Conservation (phyloP, 1,140 invertebrate species). For the Drosophila prosaltans region DNA sequence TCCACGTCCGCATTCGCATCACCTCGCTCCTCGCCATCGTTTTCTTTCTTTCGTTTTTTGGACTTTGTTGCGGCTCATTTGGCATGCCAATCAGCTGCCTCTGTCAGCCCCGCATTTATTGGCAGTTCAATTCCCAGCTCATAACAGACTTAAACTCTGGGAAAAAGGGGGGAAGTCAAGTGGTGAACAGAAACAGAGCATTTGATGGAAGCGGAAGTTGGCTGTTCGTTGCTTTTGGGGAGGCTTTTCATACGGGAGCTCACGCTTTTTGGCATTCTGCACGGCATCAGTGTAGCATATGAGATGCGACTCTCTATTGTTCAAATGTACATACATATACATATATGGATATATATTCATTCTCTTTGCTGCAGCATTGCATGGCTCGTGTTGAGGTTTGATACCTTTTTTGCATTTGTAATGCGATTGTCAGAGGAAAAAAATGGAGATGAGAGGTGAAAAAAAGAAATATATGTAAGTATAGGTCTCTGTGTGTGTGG, state of each 20-base stretch:
- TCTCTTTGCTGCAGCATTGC: constrained; percentile 33
- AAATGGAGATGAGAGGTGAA: constrained; percentile 27
- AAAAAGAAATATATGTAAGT: neutral
- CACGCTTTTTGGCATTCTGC: constrained; percentile 47
- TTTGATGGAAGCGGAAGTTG: constrained; percentile 61
- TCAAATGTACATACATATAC: constrained; percentile 26
- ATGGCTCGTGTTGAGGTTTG: constrained; percentile 45
- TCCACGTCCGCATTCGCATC: constrained; percentile 14
- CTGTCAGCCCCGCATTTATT: constrained; percentile 56
- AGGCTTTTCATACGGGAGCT: constrained; percentile 31
- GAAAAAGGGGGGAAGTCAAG: constrained; percentile 23
- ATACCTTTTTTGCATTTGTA: constrained; percentile 69
- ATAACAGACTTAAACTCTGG: neutral
- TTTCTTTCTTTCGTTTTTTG: neutral
- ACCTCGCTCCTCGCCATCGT: neutral
- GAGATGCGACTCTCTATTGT: constrained; percentile 58
- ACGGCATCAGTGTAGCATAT: constrained; percentile 50
- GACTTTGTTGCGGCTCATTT: constrained; percentile 53
- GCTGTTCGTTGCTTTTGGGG: neutral
- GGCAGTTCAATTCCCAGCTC: constrained; percentile 35
- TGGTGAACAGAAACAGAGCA: constrained; percentile 40
- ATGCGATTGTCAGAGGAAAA: constrained; percentile 58
- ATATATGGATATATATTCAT: constrained; percentile 26
- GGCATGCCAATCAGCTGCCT: constrained; percentile 69
- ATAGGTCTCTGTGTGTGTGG: neutral